Evolutionary conservation across 2,888 invertebrate genomes (phyloP).

Genomic region (Drosophila aldrichi): DNA sequence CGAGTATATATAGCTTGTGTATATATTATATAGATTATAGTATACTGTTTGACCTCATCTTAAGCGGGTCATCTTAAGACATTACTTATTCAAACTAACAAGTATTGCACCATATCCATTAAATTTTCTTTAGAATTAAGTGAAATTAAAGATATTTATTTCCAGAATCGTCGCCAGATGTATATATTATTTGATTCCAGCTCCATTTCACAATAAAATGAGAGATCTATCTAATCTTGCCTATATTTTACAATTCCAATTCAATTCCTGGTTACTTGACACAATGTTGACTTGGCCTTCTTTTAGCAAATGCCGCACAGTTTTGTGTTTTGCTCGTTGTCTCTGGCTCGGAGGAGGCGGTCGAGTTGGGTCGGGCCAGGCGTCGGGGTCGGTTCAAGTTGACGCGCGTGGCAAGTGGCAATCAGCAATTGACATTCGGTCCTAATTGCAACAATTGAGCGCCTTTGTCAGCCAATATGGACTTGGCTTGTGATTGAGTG

Average conservation of each 20-base stretch:
- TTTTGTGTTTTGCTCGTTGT: background rate
- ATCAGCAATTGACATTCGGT: constrained; percentile 60
- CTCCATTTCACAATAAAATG: background rate
- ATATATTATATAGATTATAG: background rate
- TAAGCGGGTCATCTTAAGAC: background rate
- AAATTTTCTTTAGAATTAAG: no score
- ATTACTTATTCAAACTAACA: no score
- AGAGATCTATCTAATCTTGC: background rate
- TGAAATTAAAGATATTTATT: no score
- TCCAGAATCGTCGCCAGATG: no score
- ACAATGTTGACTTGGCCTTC: constrained; percentile 17
- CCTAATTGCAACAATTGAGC: constrained; percentile 68
- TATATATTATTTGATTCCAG: no score
- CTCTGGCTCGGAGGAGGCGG: background rate
- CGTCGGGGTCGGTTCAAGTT: constrained; percentile 20
- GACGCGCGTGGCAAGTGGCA: constrained; percentile 64
- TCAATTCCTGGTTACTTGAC: background rate
- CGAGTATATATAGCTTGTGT: background rate
- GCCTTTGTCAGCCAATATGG: constrained; percentile 28
- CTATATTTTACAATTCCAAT: background rate
- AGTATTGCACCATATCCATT: no score
- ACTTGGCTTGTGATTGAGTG: constrained; percentile 23
- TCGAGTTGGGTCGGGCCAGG: background rate
- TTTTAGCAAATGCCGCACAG: background rate
- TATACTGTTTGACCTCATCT: background rate